A percentile compares a stretch with the other conserved stretches of the same genome.
Evolutionary conservation across 2,888 invertebrate genomes (phyloP).

Genomic region (Elysia crispata): DNA sequence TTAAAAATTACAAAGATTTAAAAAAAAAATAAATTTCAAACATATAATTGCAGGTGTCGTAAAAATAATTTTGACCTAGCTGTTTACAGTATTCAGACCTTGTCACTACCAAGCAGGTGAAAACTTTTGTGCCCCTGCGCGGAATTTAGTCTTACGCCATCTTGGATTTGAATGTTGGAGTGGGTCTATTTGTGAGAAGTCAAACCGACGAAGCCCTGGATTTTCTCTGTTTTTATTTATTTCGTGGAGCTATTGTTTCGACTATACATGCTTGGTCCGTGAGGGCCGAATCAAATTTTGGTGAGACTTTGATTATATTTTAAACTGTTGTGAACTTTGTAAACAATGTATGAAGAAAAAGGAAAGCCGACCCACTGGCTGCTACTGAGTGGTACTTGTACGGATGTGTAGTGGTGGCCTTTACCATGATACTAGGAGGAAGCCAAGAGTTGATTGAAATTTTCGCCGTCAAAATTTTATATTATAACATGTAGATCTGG

Average conservation of each 20-base stretch:
- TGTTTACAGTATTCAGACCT: constrained; percentile 12
- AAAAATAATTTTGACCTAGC: no score
- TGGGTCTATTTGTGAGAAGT: constrained; percentile 18
- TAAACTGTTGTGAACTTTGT: no score
- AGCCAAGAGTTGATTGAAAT: no score
- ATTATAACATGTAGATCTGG: no score
- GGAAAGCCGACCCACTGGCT: neutral
- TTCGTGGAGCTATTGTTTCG: constrained; percentile 41
- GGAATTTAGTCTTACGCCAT: constrained; percentile 48
- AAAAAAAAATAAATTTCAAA: neutral
- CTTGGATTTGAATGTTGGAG: constrained; percentile 53
- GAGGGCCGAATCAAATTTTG: constrained; percentile 34
- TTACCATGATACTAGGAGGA: no score
- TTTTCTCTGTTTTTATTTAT: constrained; percentile 1
- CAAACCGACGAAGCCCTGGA: constrained; percentile 12
- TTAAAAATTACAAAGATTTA: no score
- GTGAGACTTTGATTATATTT: no score
- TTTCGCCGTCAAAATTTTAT: no score
- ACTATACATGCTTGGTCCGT: constrained; percentile 44
- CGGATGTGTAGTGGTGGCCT: no score
- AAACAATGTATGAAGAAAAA: constrained; percentile 5
- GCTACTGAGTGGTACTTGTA: no score
- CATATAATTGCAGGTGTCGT: neutral
- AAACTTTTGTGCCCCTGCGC: constrained; percentile 43
- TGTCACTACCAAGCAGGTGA: constrained; percentile 48